Evolutionary conservation across 2,888 invertebrate species (phyloP).

Genomic region (Spodoptera littoralis): DNA sequence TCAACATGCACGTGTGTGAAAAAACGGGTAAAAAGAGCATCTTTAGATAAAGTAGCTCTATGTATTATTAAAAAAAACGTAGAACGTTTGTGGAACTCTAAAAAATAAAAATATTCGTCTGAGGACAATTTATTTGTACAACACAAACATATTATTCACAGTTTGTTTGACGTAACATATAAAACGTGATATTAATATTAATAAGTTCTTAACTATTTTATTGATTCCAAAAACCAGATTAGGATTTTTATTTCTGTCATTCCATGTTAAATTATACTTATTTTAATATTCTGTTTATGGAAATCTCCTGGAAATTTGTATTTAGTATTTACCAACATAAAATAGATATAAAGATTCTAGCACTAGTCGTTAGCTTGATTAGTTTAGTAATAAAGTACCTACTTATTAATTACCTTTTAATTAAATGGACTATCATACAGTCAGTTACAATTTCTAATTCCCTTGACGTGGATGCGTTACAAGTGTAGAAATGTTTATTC

Average conservation of each 20-base stretch:
- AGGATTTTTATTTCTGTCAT: too few relatives aligned
- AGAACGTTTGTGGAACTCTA: too few relatives aligned
- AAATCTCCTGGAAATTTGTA: slow-evolving; percentile 19
- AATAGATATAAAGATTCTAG: background rate
- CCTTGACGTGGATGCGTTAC: slow-evolving; percentile 3
- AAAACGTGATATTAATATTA: background rate
- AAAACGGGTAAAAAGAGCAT: too few relatives aligned
- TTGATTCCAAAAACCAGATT: too few relatives aligned
- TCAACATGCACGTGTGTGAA: too few relatives aligned
- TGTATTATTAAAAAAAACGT: too few relatives aligned
- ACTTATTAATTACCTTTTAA: slow-evolving; percentile 16
- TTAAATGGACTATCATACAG: background rate
- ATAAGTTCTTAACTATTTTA: background rate
- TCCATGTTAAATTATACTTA: too few relatives aligned
- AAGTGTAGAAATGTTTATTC: slow-evolving; percentile 24
- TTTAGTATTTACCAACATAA: slow-evolving; percentile 5
- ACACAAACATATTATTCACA: slow-evolving; percentile 15
- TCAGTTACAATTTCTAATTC: slow-evolving; percentile 26
- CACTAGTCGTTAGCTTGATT: slow-evolving; percentile 4
- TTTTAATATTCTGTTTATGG: slow-evolving; percentile 3
- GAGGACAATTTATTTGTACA: background rate
- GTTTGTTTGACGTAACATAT: slow-evolving; percentile 5
- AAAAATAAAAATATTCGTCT: too few relatives aligned
- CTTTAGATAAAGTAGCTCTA: too few relatives aligned
- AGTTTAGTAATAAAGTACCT: slow-evolving; percentile 16